Evolutionary conservation across 1,140 invertebrate species (phyloP), one percentile per base, ranked within the genome.

Genomic region (Drosophila pectinifera): DNA sequence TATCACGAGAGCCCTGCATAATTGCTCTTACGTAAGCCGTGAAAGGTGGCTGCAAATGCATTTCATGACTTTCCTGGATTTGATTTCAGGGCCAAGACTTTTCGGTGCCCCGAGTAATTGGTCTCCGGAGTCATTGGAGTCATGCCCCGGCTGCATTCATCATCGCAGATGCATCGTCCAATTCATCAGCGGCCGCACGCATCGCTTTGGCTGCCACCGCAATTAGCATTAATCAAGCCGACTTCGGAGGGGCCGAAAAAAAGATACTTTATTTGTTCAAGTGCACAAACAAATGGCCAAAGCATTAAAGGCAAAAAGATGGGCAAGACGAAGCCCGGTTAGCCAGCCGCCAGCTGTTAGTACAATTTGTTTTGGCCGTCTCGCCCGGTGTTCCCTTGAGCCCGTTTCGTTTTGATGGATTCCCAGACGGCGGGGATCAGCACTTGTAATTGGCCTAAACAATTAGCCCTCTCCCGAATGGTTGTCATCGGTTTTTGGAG

Each of bases 181-280:
- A 80, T 80, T 84, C 67, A 63, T 78, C 84, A 70, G 16, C 39
- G 51, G 49, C 53, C 80, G 68, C 55, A 59, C 53, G 64, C 55
- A 73, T 57, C 51, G 41, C 16, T 59, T 48, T 77, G 59, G 34
- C 39, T 39, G 46, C 39, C 73, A 41, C 42, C 59, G 73, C 74
- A 88, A 88, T 85, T 85, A 85, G 82, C 78, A 85, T 85, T 85
- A 78, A 88, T 85, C 83, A 85, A 81, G 68, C 78, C 62, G 20
- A 31, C 39, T 54, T 59, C 45, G 49, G 28, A 57, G 41, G 22
- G 45, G 58, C 69, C 55, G 65, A 39, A 64, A 75, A 65, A 48
- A 26, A 57, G 18, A 70, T 46, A 39, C 49, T 24, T 69, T 70
- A 68, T 70, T 69, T 70, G 18, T 46, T 72, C 67, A 70, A 72